A percentile compares a stretch with the other conserved stretches of the same genome.
Evolutionary conservation across 1,140 invertebrate genomes (phyloP).

Genomic region (Berghia stephanieae): DNA sequence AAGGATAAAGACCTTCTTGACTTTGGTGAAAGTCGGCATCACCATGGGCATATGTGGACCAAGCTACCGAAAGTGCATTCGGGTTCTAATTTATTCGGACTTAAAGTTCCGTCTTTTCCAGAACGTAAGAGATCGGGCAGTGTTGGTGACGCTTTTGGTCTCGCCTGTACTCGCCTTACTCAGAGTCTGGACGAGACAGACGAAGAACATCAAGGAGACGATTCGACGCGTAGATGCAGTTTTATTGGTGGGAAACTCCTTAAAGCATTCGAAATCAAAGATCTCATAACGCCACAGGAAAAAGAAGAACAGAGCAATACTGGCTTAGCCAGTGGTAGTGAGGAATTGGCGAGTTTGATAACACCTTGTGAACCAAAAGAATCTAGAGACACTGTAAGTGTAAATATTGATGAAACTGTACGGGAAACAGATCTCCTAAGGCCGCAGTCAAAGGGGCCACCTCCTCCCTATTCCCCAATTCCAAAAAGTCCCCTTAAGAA

Average conservation of each 20-base stretch:
- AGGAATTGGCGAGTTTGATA: constrained; percentile 23
- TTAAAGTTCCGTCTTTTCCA: constrained; percentile 49
- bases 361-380: constrained; percentile 29
- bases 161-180: constrained; percentile 16
- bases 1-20: constrained; percentile 43
- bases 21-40: constrained; percentile 38
- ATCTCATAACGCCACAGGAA: constrained; percentile 31
- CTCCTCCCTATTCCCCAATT: too few relatives aligned
- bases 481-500: constrained; percentile 5
- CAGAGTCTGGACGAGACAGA: constrained; percentile 35
- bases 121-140: constrained; percentile 58
- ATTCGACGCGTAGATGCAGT: constrained; percentile 41
- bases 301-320: constrained; percentile 31
- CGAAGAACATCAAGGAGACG: constrained; percentile 12
- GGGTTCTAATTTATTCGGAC: constrained; percentile 59
- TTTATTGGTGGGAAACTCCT: constrained; percentile 42
- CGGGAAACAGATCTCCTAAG: constrained; percentile 1
- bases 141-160: constrained; percentile 50
- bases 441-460: neutral
- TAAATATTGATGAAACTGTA: neutral
- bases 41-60: constrained; percentile 41
- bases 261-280: constrained; percentile 42
- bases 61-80: constrained; percentile 58
- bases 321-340: constrained; percentile 15
- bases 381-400: neutral